Conservation (phyloP, 1,140 invertebrate species). For the Apis dorsata region DNA sequence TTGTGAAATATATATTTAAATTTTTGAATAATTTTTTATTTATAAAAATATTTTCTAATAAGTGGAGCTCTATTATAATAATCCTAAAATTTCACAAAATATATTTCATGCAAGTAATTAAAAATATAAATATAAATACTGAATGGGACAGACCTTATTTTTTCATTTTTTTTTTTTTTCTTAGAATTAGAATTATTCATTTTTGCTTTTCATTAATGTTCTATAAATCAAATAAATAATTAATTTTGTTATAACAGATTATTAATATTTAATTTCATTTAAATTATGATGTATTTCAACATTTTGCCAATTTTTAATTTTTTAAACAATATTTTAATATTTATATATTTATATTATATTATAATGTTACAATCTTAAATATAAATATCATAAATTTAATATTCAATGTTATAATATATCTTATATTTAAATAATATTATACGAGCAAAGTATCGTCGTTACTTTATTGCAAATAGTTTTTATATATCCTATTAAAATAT, state of each 20-base stretch:
- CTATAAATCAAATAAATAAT: background rate
- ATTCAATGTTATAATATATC: too few species aligned
- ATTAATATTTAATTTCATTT: background rate
- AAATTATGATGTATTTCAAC: background rate
- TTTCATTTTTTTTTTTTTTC: conserved; percentile 37
- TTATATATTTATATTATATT: too few species aligned
- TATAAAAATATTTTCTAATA: background rate
- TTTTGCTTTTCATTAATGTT: background rate
- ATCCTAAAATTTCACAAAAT: background rate
- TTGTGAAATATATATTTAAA: too few species aligned
- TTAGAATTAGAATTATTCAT: background rate
- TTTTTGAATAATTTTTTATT: too few species aligned
- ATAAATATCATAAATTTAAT: too few species aligned
- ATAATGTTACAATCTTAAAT: too few species aligned
- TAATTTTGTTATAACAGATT: background rate
- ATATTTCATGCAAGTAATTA: background rate
- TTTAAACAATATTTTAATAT: background rate
- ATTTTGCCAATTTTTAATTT: background rate
- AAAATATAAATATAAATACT: conserved; percentile 69
- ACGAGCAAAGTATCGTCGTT: background rate
- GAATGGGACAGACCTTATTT: conserved; percentile 75
- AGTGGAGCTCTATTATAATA: background rate
- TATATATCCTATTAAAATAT: background rate
- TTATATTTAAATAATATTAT: too few species aligned
- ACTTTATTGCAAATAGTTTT: background rate